Percentiles rank a stretch among this genome's conserved stretches.
phyloP scores from a whole-genome alignment of 2,113 vertebrate genomes.

The Amblyopsis rosae region DNA sequence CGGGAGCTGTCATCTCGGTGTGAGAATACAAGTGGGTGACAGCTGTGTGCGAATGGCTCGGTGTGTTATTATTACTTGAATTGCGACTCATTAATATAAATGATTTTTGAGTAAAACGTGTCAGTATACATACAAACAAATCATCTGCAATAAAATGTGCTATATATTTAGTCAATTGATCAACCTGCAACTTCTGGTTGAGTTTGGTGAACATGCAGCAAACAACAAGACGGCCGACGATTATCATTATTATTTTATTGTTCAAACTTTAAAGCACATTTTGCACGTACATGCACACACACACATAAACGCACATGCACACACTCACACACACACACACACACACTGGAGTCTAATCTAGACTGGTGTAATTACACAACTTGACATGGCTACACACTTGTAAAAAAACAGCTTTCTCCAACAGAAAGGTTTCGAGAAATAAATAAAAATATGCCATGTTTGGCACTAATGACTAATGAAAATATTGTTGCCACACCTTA shows the following conservation, averaged over 20 bases:
- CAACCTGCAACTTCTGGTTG: no score
- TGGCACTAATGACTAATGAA: conserved; percentile 26
- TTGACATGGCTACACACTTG: conserved; percentile 40
- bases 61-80: conserved; percentile 26
- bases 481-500: conserved; percentile 1
- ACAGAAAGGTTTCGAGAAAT: conserved; percentile 7
- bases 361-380: conserved; percentile 12
- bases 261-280: conserved; percentile 56
- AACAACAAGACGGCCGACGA: conserved; percentile 35
- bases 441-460: conserved; percentile 11
- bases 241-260: conserved; percentile 54
- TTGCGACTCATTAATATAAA: conserved; percentile 17
- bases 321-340: neutral
- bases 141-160: neutral
- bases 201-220: neutral
- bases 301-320: neutral
- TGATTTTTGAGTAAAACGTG: conserved; percentile 2
- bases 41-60: conserved; percentile 33
- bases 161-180: no score
- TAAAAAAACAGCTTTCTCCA: conserved; percentile 37
- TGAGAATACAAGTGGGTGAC: conserved; percentile 41
- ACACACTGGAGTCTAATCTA: conserved; percentile 34
- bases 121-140: neutral
- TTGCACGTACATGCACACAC: conserved; percentile 5
- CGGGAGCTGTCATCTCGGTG: conserved; percentile 15